These are phyloP conservation scores for Phylloscopus collybita DNA, from an alignment of 2,797 vertebrate genomes.

Conservation along the genomic window DNA sequence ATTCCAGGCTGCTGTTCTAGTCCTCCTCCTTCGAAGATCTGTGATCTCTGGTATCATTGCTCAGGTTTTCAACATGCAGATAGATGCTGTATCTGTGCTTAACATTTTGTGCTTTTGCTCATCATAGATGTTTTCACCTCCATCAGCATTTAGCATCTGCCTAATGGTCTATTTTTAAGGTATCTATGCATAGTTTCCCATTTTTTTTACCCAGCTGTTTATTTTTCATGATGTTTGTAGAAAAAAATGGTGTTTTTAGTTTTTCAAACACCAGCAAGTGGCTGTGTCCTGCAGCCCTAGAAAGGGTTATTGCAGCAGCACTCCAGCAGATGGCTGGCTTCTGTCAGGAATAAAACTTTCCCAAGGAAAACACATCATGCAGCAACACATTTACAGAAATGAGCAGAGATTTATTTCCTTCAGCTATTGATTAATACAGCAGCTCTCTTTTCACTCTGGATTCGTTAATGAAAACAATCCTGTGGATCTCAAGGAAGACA, in stretches of 20 bases:
- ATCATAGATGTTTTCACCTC: background rate
- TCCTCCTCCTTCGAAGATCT: background rate
- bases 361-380: background rate
- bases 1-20: background rate
- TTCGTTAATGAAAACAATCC: background rate
- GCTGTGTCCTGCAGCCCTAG: background rate
- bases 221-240: background rate
- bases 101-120: background rate
- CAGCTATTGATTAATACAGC: background rate
- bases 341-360: constrained; percentile 57
- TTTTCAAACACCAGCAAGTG: background rate
- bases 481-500: background rate
- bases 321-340: constrained; percentile 71
- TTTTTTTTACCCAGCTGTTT: background rate
- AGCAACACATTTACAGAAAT: background rate
- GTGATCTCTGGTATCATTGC: background rate
- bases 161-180: background rate
- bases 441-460: background rate
- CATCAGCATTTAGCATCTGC: background rate
- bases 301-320: constrained; percentile 32
- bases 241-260: background rate
- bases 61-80: background rate
- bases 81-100: background rate
- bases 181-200: background rate
- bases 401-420: constrained; percentile 21